These are phyloP conservation scores for Synodontis membranacea DNA, from an alignment of 2,113 vertebrate genomes.

Conservation along the genomic window DNA sequence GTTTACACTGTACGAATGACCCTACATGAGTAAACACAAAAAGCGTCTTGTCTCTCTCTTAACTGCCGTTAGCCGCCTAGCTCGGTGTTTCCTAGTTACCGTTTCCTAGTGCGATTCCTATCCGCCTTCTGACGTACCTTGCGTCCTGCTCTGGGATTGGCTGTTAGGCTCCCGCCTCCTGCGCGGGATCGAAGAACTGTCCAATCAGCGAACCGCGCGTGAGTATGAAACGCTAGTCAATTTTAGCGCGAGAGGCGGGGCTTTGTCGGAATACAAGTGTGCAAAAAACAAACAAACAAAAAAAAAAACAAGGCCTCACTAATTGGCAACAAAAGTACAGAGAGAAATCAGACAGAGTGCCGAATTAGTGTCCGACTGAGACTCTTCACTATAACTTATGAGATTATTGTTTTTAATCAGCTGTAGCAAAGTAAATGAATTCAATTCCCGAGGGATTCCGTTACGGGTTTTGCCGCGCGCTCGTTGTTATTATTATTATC, in stretches of 20 bases:
- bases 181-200: background rate
- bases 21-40: background rate
- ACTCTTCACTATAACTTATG: too few relatives aligned
- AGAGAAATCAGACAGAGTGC: background rate
- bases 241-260: background rate
- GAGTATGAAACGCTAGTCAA: background rate
- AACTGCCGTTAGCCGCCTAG: background rate
- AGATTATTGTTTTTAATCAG: background rate
- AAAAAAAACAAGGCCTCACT: background rate
- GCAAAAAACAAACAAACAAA: background rate
- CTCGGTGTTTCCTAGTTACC: constrained; percentile 25
- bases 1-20: background rate
- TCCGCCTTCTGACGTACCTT: background rate
- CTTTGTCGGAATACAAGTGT: background rate
- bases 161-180: background rate
- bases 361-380: background rate
- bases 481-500: background rate
- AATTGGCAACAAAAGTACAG: background rate
- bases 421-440: background rate
- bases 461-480: constrained; percentile 21
- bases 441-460: background rate
- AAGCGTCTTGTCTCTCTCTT: too few relatives aligned
- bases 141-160: background rate
- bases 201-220: background rate
- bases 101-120: background rate